phyloP scores from a whole-genome alignment of 2,797 vertebrate species.

The Halcyon leucocephala region DNA sequence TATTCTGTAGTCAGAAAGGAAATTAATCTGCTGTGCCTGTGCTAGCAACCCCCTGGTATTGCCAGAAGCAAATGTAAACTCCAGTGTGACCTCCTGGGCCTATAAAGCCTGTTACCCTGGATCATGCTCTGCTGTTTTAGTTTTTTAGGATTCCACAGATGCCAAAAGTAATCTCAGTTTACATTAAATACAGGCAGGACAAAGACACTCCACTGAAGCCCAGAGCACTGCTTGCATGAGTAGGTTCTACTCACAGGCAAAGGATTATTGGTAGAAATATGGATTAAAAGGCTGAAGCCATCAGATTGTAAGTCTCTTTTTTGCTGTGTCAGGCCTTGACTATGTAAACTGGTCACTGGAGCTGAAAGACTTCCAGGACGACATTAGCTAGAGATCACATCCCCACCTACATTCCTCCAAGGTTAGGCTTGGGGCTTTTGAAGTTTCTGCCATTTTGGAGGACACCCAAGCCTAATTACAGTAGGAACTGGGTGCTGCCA shows the following conservation, averaged over 20 bases:
- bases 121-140: background rate
- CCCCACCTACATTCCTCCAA: background rate
- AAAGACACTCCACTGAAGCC: background rate
- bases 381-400: background rate
- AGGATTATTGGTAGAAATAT: background rate
- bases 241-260: background rate
- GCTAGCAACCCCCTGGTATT: background rate
- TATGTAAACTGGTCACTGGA: background rate
- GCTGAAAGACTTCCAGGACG: background rate
- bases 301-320: fast-evolving
- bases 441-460: constrained; percentile 14
- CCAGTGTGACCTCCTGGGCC: background rate
- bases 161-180: constrained; percentile 39
- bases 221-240: background rate
- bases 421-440: background rate
- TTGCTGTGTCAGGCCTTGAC: background rate
- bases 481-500: background rate
- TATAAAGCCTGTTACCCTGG: background rate
- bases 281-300: background rate
- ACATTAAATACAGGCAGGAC: background rate
- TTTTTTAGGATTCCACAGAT: constrained; percentile 32
- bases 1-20: constrained; percentile 3
- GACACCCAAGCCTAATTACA: constrained; percentile 13
- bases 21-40: background rate
- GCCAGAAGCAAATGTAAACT: constrained; percentile 9